A percentile compares a stretch with the other conserved stretches of the same genome.
Evolutionary conservation across 2,797 vertebrate species (phyloP).

Genomic region (Mycteria americana): DNA sequence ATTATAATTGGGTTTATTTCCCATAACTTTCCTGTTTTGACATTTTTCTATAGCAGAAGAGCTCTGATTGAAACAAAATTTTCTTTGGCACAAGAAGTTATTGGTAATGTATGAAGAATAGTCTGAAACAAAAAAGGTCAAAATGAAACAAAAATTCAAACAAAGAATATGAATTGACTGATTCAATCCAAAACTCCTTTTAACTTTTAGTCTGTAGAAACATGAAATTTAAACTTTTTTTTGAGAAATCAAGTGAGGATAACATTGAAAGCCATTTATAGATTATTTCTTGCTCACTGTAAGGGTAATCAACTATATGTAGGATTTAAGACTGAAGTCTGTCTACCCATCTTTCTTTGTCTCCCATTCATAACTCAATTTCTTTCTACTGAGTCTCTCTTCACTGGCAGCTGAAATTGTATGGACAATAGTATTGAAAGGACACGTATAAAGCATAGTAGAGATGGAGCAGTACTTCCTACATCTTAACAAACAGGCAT

Average conservation of each 20-base stretch:
- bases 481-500: no score
- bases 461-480: neutral
- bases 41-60: neutral
- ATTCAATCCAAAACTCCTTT: neutral
- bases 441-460: fast-evolving
- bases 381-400: neutral
- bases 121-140: neutral
- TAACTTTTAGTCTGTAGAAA: neutral
- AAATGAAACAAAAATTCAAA: neutral
- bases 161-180: neutral
- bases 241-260: neutral
- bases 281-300: neutral
- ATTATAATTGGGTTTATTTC: fast-evolving
- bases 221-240: neutral
- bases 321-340: neutral
- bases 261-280: neutral
- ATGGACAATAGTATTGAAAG: neutral
- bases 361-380: neutral
- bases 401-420: neutral
- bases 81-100: neutral
- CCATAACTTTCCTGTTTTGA: neutral
- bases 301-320: neutral
- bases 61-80: neutral
- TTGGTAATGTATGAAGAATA: fast-evolving
- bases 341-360: neutral